phyloP scores from a whole-genome alignment of 2,888 invertebrate species.

The Stomorhina lunata region DNA sequence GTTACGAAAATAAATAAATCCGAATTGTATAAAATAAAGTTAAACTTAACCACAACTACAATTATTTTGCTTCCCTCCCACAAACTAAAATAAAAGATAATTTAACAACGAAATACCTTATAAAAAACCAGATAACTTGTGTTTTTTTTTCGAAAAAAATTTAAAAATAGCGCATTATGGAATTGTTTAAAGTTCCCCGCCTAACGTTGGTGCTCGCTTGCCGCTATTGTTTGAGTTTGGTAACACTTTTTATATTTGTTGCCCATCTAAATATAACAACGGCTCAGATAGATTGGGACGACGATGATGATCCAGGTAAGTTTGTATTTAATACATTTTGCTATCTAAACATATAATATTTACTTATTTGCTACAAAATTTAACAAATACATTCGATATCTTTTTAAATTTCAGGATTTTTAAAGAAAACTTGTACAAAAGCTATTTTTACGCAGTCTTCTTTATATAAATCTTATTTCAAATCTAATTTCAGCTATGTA shows the following conservation, averaged over 20 bases:
- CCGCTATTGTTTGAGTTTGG: constrained; percentile 72
- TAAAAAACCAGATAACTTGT: background rate
- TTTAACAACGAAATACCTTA: constrained; percentile 26
- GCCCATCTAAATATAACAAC: constrained; percentile 75
- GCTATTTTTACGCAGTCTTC: too few relatives aligned
- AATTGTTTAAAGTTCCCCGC: constrained; percentile 50
- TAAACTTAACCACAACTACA: background rate
- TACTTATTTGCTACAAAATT: too few relatives aligned
- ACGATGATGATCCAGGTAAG: constrained; percentile 81
- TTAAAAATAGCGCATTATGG: constrained; percentile 31
- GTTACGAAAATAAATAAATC: constrained; percentile 48
- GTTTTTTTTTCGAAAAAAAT: background rate
- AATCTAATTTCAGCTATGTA: too few relatives aligned
- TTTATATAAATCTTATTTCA: too few relatives aligned
- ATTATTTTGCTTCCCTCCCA: background rate
- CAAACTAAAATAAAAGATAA: background rate
- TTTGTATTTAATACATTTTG: constrained; percentile 44
- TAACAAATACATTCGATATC: too few relatives aligned
- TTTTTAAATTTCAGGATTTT: too few relatives aligned
- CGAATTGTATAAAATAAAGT: constrained; percentile 33
- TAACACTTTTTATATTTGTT: constrained; percentile 74
- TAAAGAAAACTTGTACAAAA: too few relatives aligned
- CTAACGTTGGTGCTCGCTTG: constrained; percentile 68
- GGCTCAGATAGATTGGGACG: constrained; percentile 80
- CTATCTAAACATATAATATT: too few relatives aligned